These are phyloP conservation scores for Allobates femoralis DNA, from an alignment of 2,797 vertebrate genomes.

Conservation along the genomic window DNA sequence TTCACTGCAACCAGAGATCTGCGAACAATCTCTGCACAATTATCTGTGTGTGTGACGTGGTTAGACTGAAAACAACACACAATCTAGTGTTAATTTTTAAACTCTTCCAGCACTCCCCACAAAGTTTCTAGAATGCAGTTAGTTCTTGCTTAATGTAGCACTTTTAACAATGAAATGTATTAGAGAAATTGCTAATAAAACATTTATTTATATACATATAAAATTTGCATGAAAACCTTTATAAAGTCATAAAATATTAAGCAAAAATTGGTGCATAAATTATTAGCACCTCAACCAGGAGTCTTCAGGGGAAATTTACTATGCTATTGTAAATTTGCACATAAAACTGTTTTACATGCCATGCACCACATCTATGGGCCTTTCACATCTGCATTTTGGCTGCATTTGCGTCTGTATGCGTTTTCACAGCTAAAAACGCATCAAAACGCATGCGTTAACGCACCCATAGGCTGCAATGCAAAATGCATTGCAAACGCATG, in stretches of 20 bases:
- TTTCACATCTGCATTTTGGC: no score
- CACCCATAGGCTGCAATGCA: no score
- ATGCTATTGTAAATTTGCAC: no score
- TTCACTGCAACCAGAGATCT: no score
- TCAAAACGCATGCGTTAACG: no score
- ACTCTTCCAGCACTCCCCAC: background rate
- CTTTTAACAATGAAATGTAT: background rate
- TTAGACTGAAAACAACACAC: background rate
- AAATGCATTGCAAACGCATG: no score
- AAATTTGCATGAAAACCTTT: slow-evolving; percentile 9
- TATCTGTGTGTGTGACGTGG: no score
- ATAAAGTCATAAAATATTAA: slow-evolving; percentile 5
- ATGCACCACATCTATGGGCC: no score
- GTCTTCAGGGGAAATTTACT: background rate
- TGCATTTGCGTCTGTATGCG: no score
- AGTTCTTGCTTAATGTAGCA: background rate
- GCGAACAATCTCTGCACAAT: no score
- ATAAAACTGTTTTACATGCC: no score
- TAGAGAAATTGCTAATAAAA: background rate
- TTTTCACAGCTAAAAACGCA: no score
- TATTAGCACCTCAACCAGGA: background rate
- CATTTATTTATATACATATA: background rate
- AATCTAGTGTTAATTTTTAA: background rate
- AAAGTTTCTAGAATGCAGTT: background rate
- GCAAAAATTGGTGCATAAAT: background rate